These are phyloP conservation scores for Erithacus rubecula DNA, from an alignment of 2,797 vertebrate genomes.

Conservation along the genomic window DNA sequence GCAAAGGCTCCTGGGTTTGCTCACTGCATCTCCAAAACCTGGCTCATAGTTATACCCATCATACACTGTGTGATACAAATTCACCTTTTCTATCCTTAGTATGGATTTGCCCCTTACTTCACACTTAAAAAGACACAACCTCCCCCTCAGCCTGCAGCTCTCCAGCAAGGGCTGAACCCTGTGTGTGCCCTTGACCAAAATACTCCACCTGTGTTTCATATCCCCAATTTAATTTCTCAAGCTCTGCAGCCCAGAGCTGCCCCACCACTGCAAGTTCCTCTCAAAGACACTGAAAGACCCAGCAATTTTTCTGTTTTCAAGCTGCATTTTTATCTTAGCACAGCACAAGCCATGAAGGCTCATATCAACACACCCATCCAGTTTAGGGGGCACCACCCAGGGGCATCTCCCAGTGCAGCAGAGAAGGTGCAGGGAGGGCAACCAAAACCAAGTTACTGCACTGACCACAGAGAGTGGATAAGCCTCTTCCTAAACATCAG, in stretches of 20 bases:
- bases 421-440: not conserved
- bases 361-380: not conserved
- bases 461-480: fast-evolving
- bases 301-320: not conserved
- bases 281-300: not conserved
- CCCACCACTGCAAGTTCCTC: not conserved
- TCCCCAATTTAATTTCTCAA: not conserved
- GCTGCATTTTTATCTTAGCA: not conserved
- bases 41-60: not conserved
- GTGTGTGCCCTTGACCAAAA: not conserved
- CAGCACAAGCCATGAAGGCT: not conserved
- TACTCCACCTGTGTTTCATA: not conserved
- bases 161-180: not conserved
- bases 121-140: not conserved
- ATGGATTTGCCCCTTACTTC: not conserved
- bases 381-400: not conserved
- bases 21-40: not conserved
- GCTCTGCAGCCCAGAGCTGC: not conserved
- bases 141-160: not conserved
- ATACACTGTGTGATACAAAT: fast-evolving
- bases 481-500: not conserved
- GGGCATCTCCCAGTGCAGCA: not conserved
- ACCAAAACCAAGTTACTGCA: not conserved
- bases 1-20: not conserved
- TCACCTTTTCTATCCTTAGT: not conserved